Conservation (phyloP, 2,888 invertebrate species). For the Amblyteles armatorius region DNA sequence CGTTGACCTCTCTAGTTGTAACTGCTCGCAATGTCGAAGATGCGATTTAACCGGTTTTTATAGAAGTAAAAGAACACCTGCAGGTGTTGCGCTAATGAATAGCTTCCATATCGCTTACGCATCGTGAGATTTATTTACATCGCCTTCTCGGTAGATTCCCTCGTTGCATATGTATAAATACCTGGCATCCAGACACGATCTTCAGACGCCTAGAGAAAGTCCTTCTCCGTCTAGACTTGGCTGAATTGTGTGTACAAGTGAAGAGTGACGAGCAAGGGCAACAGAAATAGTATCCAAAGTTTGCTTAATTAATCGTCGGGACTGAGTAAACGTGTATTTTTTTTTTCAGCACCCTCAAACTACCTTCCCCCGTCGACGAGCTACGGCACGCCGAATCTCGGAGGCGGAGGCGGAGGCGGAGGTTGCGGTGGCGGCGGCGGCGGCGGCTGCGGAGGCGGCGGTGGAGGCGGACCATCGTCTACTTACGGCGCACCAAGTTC, state of each 20-base stretch:
- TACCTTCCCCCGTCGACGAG: constrained; percentile 87
- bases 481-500: constrained; percentile 85
- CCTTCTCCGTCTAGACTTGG: not conserved
- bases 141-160: not conserved
- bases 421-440: constrained; percentile 63
- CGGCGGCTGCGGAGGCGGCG: constrained; percentile 59
- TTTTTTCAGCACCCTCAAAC: constrained; percentile 85
- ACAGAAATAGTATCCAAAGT: not conserved
- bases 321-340: constrained; percentile 8
- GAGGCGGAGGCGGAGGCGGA: constrained; percentile 79
- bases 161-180: not conserved
- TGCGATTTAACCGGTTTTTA: not conserved
- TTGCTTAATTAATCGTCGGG: not conserved
- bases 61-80: not conserved
- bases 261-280: not conserved
- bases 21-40: constrained; percentile 14
- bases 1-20: constrained; percentile 7
- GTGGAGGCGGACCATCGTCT: constrained; percentile 77
- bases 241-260: not conserved
- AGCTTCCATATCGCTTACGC: constrained; percentile 21
- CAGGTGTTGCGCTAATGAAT: constrained; percentile 29
- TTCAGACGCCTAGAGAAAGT: constrained; percentile 7
- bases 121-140: constrained; percentile 6
- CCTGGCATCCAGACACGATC: not conserved
- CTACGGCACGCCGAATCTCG: constrained; percentile 83